phyloP scores from a whole-genome alignment of 2,797 vertebrate genomes.

The Leucoraja ocellata region DNA sequence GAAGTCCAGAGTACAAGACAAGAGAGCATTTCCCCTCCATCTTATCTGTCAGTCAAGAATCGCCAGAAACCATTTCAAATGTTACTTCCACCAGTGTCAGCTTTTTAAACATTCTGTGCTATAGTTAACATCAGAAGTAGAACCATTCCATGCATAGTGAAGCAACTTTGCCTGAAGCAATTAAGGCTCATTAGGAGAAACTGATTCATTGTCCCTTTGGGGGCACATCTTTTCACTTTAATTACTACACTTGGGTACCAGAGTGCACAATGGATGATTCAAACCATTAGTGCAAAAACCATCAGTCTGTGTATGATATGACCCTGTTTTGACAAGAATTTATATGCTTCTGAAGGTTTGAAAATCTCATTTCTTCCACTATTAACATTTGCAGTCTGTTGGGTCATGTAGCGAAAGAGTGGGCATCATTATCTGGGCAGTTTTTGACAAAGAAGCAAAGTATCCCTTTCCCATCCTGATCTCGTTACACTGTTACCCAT shows the following conservation, averaged over 20 bases:
- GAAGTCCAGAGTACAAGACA: not conserved
- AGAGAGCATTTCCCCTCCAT: not conserved
- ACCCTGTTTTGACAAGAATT: not conserved
- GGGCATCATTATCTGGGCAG: not conserved
- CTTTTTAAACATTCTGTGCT: slow-evolving; percentile 11
- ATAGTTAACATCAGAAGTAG: not conserved
- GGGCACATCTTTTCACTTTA: slow-evolving; percentile 1
- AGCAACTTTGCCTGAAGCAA: slow-evolving; percentile 33
- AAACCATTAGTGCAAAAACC: slow-evolving; percentile 7
- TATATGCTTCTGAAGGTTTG: not conserved
- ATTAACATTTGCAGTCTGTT: not conserved
- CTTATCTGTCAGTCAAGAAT: slow-evolving; percentile 15
- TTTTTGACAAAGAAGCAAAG: not conserved
- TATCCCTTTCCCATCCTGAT: no score
- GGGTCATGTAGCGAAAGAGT: not conserved
- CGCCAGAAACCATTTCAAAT: slow-evolving; percentile 17
- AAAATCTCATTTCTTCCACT: not conserved
- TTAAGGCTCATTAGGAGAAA: slow-evolving; percentile 18
- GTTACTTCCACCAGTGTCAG: slow-evolving; percentile 18
- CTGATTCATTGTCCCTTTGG: not conserved
- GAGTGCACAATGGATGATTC: not conserved
- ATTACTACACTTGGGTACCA: slow-evolving; percentile 30
- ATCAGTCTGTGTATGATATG: not conserved
- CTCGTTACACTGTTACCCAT: no score
- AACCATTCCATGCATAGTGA: not conserved